phyloP scores from a whole-genome alignment of 2,113 vertebrate species.

The Jaculus jaculus region DNA sequence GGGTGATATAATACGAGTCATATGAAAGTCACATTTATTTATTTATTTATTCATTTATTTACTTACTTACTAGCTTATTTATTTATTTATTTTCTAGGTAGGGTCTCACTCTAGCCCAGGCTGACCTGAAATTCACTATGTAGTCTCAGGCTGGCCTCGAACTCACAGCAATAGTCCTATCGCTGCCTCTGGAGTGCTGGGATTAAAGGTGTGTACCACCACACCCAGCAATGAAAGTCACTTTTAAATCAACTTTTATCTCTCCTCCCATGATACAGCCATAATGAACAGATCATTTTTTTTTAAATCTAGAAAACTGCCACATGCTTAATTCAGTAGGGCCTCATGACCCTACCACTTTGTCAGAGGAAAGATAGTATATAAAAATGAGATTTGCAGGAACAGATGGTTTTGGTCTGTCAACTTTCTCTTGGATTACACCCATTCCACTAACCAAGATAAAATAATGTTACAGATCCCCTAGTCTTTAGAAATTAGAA shows the following conservation, averaged over 20 bases:
- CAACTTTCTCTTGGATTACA: slow-evolving; percentile 75
- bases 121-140: no score
- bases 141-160: no score
- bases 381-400: slow-evolving; percentile 72
- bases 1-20: background rate
- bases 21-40: slow-evolving; percentile 26
- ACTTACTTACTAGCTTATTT: no score
- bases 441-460: slow-evolving; percentile 61
- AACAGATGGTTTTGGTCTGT: slow-evolving; percentile 68
- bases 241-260: slow-evolving; percentile 64
- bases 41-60: no score
- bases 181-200: no score
- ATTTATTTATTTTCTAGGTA: no score
- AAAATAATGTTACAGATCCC: slow-evolving; percentile 64
- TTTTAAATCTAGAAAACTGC: slow-evolving; percentile 76
- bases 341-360: slow-evolving; percentile 73
- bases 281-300: slow-evolving; percentile 76
- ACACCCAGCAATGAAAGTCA: background rate
- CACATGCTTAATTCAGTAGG: slow-evolving; percentile 58
- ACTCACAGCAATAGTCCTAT: no score
- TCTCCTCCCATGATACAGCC: slow-evolving; percentile 46
- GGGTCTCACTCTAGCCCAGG: no score
- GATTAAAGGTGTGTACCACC: no score
- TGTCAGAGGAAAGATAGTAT: slow-evolving; percentile 71
- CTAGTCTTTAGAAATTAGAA: slow-evolving; percentile 62